These are phyloP conservation scores for Rousettus madagascariensis DNA, from an alignment of 2,797 vertebrate genomes.

Conservation along the genomic window DNA sequence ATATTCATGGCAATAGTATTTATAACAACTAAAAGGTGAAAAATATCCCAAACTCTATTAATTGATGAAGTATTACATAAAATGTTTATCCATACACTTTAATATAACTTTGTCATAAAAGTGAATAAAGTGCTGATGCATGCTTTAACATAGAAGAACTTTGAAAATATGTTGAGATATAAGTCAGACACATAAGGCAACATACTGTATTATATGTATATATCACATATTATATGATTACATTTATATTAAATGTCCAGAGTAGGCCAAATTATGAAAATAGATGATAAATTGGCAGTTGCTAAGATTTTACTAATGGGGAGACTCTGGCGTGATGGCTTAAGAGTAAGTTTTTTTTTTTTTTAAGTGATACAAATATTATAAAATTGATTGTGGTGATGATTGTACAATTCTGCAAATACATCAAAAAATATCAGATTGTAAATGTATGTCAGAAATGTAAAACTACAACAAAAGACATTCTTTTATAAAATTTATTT, in stretches of 20 bases:
- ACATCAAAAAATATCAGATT: background rate
- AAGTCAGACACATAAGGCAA: background rate
- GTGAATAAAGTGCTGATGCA: background rate
- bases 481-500: background rate
- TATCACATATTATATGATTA: background rate
- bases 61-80: background rate
- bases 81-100: background rate
- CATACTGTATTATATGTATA: background rate
- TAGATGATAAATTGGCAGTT: background rate
- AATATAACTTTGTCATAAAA: background rate
- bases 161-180: background rate
- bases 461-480: constrained; percentile 10
- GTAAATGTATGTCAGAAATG: background rate
- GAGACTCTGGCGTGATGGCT: background rate
- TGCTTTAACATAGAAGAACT: background rate
- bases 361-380: background rate
- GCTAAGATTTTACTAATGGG: background rate
- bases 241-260: background rate
- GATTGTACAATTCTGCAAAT: background rate
- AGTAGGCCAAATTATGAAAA: background rate
- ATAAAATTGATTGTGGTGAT: background rate
- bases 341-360: background rate
- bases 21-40: background rate
- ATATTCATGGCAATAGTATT: background rate
- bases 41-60: background rate